These are phyloP conservation scores for Syrphus vitripennis DNA, from an alignment of 2,888 invertebrate species.

Conservation along the genomic window DNA sequence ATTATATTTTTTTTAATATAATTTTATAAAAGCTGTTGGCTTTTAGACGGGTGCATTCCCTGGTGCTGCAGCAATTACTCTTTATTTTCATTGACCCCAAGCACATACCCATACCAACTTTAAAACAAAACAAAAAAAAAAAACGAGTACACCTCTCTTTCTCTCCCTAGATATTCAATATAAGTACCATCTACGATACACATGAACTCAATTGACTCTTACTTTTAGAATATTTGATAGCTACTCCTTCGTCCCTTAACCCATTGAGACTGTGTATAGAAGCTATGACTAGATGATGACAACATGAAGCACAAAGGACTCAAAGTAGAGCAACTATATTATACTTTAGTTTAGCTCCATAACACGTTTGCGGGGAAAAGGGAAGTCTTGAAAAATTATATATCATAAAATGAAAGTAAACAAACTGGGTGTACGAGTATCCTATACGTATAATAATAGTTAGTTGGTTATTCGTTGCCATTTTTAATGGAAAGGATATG, in stretches of 20 bases:
- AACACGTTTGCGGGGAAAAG: neutral
- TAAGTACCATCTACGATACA: neutral
- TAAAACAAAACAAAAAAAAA: too few species aligned
- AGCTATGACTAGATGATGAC: neutral
- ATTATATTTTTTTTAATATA: neutral
- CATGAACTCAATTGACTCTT: slow-evolving; percentile 55
- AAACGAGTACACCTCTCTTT: too few species aligned
- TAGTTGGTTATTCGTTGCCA: slow-evolving; percentile 4
- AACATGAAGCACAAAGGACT: slow-evolving; percentile 23
- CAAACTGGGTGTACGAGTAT: slow-evolving; percentile 16
- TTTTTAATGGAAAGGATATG: slow-evolving; percentile 66
- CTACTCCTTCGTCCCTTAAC: slow-evolving; percentile 28
- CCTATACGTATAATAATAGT: neutral
- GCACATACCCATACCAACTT: neutral
- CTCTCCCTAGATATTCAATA: slow-evolving; percentile 6
- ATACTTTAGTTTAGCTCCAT: slow-evolving; percentile 12
- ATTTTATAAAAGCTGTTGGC: slow-evolving; percentile 33
- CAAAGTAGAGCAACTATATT: slow-evolving; percentile 41
- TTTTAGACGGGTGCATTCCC: slow-evolving; percentile 48
- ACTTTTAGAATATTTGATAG: slow-evolving; percentile 60
- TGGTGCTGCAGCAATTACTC: slow-evolving; percentile 60
- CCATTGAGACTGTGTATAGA: slow-evolving; percentile 7
- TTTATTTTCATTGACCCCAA: slow-evolving; percentile 65
- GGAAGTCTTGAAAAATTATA: slow-evolving; percentile 33
- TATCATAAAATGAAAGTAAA: slow-evolving; percentile 54